Evolutionary conservation across 1,140 invertebrate genomes (phyloP).

Genomic region (Sesamia nonagrioides): DNA sequence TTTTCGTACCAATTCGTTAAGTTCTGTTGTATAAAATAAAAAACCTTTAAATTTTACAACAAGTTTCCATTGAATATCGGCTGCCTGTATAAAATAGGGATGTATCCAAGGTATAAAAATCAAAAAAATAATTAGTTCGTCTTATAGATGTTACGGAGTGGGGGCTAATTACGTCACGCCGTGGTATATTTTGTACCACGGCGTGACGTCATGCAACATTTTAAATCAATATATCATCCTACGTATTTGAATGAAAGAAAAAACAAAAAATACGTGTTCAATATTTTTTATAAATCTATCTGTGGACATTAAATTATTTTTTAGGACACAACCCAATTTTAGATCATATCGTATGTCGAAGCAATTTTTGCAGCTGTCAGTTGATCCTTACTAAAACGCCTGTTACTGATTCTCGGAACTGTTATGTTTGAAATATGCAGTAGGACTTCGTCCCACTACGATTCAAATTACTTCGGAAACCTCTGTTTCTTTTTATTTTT

Average conservation of each 20-base stretch:
- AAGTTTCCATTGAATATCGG: constrained; percentile 24
- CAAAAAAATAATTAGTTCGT: too few relatives aligned
- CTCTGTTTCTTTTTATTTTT: neutral
- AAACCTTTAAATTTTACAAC: neutral
- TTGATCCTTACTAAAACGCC: constrained; percentile 51
- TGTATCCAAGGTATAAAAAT: too few relatives aligned
- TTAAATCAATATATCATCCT: too few relatives aligned
- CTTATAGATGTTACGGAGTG: too few relatives aligned
- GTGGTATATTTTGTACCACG: too few relatives aligned
- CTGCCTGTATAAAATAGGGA: constrained; percentile 5
- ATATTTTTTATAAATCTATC: too few relatives aligned
- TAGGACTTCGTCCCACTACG: neutral
- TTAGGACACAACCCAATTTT: too few relatives aligned
- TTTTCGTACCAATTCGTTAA: neutral
- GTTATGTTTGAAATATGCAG: constrained; percentile 60
- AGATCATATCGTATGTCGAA: constrained; percentile 11
- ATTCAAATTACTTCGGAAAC: neutral
- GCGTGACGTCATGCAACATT: too few relatives aligned
- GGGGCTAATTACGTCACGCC: too few relatives aligned
- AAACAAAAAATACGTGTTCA: too few relatives aligned
- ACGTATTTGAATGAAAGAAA: too few relatives aligned
- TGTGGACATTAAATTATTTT: too few relatives aligned
- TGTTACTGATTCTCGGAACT: constrained; percentile 72
- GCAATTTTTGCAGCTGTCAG: constrained; percentile 29
- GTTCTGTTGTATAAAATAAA: constrained; percentile 5